Base-by-base conservation (phyloP, 1,140 invertebrate genomes). In the Notospermus geniculatus region DNA sequence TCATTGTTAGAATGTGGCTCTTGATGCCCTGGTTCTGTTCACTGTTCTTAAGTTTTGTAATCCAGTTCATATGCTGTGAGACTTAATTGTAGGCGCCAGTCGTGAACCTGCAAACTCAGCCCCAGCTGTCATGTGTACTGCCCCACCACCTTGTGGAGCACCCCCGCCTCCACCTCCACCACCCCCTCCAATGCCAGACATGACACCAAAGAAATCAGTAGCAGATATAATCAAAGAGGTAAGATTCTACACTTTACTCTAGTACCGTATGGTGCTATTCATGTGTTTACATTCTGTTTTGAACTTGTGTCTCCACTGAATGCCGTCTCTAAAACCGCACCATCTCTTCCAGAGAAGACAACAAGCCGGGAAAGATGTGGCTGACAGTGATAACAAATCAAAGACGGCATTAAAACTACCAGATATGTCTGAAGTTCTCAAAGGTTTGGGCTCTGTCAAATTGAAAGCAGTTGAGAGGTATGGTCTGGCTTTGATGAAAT, bases 391-490 rank as follows among this genome's bases (percentile, higher is more conserved):
- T 36, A 15, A 4, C 32, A 36, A 4, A 36, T 15, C 32, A 7
- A 36, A 36, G 15, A 19, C 22, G 17, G 41, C 52, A 0, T 17
- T 27, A 22, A 60, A 60, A 19, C 39, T 55, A 2, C 64, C 68
- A 23, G 62, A 65, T 22, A 71, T 76, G 72, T 59, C 66, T 5
- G 61, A 68, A 54, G 65, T 76, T 7, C 60, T 76, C n/a, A 72
- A 68, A 32, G 72, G 70, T 32, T 59, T 76, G 29, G 60, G 65
- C 11, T 68, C 65, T 22, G 72, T 76, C 4, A 76, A 74, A 64
- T 68, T 76, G 11, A 65, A 64, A 52, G 65, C 72, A n/a, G 59
- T 76, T 5, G 58, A 70, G 32, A 71, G 74, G 74, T 76, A n/a
- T n/a, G n/a, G n/a, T n/a, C n/a, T n/a, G n/a, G n/a, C n/a, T n/a